Conservation (phyloP, 2,113 vertebrate genomes). For the Pogona vitticeps region DNA sequence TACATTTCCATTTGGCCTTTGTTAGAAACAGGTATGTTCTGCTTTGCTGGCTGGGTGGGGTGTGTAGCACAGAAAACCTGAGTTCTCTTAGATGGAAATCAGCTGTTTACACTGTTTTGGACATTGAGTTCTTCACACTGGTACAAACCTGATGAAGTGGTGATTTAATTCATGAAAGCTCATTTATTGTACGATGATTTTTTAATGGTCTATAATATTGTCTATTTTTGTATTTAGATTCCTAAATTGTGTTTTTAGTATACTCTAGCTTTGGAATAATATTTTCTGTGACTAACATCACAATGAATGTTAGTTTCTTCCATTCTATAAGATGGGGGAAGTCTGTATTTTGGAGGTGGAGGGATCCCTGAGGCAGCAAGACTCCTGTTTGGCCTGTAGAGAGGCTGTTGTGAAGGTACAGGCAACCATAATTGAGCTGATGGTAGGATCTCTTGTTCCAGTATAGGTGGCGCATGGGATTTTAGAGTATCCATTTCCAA, state of each 20-base stretch:
- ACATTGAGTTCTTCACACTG: no score
- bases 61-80: no score
- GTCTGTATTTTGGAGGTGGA: constrained; percentile 50
- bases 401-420: not conserved
- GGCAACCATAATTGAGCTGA: constrained; percentile 16
- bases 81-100: no score
- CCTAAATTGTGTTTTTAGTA: not conserved
- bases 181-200: no score
- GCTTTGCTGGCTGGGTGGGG: no score
- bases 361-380: not conserved
- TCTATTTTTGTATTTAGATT: no score
- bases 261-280: not conserved
- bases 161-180: no score
- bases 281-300: not conserved
- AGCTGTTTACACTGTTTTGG: no score
- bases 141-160: no score
- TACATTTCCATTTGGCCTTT: no score
- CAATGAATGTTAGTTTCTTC: not conserved
- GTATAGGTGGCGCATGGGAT: constrained; percentile 36
- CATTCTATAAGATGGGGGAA: constrained; percentile 23
- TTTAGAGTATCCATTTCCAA: constrained; percentile 46
- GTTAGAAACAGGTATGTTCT: no score
- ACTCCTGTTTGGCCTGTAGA: not conserved
- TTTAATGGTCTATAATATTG: no score
- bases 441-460: constrained; percentile 38